phyloP scores from a whole-genome alignment of 2,113 vertebrate species.

The Chrysemys picta region DNA sequence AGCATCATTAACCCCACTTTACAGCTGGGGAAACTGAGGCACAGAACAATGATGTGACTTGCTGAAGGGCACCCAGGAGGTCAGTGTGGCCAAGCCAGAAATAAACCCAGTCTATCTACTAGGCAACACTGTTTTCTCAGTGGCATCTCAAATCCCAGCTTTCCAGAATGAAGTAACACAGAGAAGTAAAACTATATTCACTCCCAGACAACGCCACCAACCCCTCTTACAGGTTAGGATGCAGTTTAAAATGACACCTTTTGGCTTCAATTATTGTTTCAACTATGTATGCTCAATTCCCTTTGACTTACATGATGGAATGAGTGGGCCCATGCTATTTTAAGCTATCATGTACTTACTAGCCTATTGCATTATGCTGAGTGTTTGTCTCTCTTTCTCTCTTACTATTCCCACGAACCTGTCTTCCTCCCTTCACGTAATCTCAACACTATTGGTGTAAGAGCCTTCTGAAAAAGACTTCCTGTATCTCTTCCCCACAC shows the following conservation, averaged over 20 bases:
- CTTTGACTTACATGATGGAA: not conserved
- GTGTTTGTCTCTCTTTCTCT: not conserved
- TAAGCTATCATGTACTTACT: not conserved
- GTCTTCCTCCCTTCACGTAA: not conserved
- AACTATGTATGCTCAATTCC: not conserved
- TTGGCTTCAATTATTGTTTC: not conserved
- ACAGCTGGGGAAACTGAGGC: not conserved
- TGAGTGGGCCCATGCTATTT: not conserved
- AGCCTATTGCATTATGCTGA: not conserved
- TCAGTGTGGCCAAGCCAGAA: not conserved
- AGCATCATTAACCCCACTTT: not conserved
- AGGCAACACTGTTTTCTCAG: not conserved
- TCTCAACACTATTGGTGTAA: not conserved
- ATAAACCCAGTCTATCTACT: not conserved
- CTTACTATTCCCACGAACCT: not conserved
- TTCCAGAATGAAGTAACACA: not conserved
- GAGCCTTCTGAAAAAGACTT: not conserved
- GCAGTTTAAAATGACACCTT: not conserved
- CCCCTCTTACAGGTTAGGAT: not conserved
- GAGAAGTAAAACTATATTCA: not conserved
- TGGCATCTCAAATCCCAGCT: not conserved
- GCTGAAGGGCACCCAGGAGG: not conserved
- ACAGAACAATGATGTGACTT: not conserved
- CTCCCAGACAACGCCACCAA: not conserved
- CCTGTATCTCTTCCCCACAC: not conserved